Evolutionary conservation across 2,888 invertebrate species (phyloP).

Genomic region (Sinopyrophorus schimmeli): DNA sequence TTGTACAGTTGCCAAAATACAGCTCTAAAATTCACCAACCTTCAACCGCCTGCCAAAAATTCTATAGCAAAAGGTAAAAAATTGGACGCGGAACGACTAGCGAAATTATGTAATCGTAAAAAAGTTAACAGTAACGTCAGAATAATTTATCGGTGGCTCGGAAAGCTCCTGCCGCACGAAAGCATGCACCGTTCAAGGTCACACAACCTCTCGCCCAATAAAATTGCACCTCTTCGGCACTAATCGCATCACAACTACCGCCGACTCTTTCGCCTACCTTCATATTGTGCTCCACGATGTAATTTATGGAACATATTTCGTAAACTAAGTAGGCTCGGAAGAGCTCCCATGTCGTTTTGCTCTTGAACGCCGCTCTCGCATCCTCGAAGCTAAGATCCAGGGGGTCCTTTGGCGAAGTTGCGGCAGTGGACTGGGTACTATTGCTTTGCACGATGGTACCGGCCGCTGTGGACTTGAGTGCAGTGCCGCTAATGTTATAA

Average conservation of each 20-base stretch:
- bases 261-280: conserved; percentile 70
- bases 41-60: conserved; percentile 11
- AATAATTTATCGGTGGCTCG: background rate
- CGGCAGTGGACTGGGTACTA: conserved; percentile 16
- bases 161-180: background rate
- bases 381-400: conserved; percentile 86
- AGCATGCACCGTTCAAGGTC: conserved; percentile 1
- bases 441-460: conserved; percentile 24
- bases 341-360: conserved; percentile 92
- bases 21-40: background rate
- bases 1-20: conserved; percentile 5
- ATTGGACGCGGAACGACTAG: background rate
- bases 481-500: conserved; percentile 45
- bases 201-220: background rate
- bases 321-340: conserved; percentile 90
- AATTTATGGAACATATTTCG: conserved; percentile 84
- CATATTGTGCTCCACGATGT: conserved; percentile 89
- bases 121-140: background rate
- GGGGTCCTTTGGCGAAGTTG: conserved; percentile 60
- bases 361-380: conserved; percentile 89
- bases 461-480: conserved; percentile 43
- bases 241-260: too few species aligned
- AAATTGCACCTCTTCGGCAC: too few species aligned
- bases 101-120: conserved; percentile 3
- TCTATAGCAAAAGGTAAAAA: too few species aligned